Evolutionary conservation across 2,113 vertebrate species (phyloP).

Genomic region (Ammodytes dubius): DNA sequence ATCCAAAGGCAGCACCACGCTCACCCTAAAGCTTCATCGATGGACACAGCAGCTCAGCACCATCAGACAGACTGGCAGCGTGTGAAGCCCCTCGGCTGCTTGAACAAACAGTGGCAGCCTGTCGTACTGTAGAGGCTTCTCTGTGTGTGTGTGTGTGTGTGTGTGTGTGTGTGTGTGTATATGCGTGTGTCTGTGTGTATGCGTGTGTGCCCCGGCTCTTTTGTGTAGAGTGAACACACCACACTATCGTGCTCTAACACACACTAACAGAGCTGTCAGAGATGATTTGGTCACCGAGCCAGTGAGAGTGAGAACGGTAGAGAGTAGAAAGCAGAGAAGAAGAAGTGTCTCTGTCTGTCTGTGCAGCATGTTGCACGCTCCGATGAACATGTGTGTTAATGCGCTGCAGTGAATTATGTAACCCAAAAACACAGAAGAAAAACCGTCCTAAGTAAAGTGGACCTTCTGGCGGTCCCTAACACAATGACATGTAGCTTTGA

Average conservation of each 20-base stretch:
- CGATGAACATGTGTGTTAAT: constrained; percentile 76
- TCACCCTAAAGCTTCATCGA: constrained; percentile 31
- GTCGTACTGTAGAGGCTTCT: constrained; percentile 46
- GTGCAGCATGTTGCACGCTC: constrained; percentile 68
- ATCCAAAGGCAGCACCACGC: constrained; percentile 2
- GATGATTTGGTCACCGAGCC: constrained; percentile 57
- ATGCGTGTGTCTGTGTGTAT: too few relatives aligned
- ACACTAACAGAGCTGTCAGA: constrained; percentile 55
- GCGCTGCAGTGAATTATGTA: constrained; percentile 77
- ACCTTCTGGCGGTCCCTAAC: not conserved
- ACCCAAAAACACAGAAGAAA: constrained; percentile 20
- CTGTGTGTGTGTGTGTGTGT: not conserved
- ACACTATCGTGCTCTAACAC: constrained; percentile 16
- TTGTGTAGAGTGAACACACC: constrained; percentile 48
- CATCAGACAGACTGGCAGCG: constrained; percentile 21
- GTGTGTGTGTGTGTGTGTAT: too few relatives aligned
- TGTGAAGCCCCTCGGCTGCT: constrained; percentile 33
- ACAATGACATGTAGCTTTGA: not conserved
- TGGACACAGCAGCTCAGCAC: constrained; percentile 7
- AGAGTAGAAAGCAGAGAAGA: constrained; percentile 9
- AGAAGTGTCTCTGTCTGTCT: constrained; percentile 31
- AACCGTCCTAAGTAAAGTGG: not conserved
- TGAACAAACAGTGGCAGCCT: constrained; percentile 43
- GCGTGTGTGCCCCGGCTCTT: constrained; percentile 49
- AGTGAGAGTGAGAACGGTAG: constrained; percentile 1